A percentile compares a stretch with the other conserved stretches of the same genome.
Evolutionary conservation across 2,888 invertebrate genomes (phyloP).

Genomic region (Agrochola lota): DNA sequence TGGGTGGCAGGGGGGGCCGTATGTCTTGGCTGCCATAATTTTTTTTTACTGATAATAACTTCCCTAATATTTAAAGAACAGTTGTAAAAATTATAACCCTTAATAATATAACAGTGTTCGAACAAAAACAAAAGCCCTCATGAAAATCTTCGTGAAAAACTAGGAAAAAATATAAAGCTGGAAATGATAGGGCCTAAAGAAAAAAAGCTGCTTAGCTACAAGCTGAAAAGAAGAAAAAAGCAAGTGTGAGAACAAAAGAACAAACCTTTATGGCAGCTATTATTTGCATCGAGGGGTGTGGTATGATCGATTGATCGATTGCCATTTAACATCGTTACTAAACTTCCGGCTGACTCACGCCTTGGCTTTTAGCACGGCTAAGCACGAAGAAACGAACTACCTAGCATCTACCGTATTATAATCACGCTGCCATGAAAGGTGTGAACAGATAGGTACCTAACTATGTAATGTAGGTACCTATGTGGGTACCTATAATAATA

Average conservation of each 20-base stretch:
- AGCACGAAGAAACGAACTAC: slow-evolving; percentile 5
- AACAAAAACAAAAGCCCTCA: neutral
- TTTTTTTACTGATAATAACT: too few relatives aligned
- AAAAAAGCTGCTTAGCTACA: neutral
- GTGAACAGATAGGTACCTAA: neutral
- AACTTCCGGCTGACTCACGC: slow-evolving; percentile 42
- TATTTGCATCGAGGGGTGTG: slow-evolving; percentile 29
- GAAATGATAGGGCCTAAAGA: neutral
- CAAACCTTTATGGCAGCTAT: neutral
- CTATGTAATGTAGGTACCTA: neutral
- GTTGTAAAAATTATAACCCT: too few relatives aligned
- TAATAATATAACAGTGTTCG: neutral
- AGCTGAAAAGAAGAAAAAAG: neutral
- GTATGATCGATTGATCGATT: slow-evolving; percentile 57
- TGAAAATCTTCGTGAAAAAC: neutral
- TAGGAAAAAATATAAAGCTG: neutral
- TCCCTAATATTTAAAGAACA: too few relatives aligned
- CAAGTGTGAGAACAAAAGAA: slow-evolving; percentile 13
- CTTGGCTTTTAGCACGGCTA: slow-evolving; percentile 40
- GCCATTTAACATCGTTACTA: slow-evolving; percentile 39
- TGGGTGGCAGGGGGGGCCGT: too few relatives aligned
- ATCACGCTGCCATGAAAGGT: neutral
- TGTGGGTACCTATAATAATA: neutral
- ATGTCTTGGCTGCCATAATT: too few relatives aligned
- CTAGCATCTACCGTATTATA: slow-evolving; percentile 11